Percentiles rank a stretch among this genome's conserved stretches.
Conservation (phyloP, 2,888 invertebrate genomes). For the Acronicta psi region DNA sequence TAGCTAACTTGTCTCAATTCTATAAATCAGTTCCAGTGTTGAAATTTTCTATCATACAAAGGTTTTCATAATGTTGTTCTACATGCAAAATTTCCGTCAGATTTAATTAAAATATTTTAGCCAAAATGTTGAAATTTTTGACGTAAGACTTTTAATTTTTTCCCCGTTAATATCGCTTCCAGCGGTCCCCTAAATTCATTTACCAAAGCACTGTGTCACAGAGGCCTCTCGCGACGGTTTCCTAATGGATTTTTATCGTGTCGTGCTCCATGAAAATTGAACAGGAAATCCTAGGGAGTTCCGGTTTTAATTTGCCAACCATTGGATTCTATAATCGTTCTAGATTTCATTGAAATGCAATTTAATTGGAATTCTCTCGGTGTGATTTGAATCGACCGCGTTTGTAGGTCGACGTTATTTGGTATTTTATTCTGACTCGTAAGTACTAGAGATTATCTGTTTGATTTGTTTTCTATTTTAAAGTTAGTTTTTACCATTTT, state of each 20-base stretch:
- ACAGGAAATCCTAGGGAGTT: constrained; percentile 80
- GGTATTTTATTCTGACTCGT: constrained; percentile 50
- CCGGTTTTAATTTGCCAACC: constrained; percentile 85
- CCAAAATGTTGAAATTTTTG: constrained; percentile 35
- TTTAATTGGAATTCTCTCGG: constrained; percentile 83
- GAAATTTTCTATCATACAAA: neutral
- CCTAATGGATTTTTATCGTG: constrained; percentile 85
- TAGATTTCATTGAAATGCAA: constrained; percentile 86
- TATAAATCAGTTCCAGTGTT: neutral
- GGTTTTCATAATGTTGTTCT: constrained; percentile 12
- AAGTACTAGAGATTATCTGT: constrained; percentile 34
- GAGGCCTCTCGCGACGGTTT: constrained; percentile 71
- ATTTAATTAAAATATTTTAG: constrained; percentile 44
- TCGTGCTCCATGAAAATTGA: constrained; percentile 82
- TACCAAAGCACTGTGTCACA: constrained; percentile 67
- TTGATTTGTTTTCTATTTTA: constrained; percentile 20
- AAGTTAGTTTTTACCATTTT: constrained; percentile 1
- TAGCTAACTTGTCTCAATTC: neutral
- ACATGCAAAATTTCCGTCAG: constrained; percentile 22
- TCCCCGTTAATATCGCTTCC: constrained; percentile 59
- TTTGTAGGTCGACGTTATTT: constrained; percentile 64
- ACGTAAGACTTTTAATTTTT: constrained; percentile 43
- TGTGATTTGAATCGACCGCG: constrained; percentile 73
- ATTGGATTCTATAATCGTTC: constrained; percentile 83
- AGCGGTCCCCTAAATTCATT: constrained; percentile 59